A percentile compares a stretch with the other conserved stretches of the same genome.
These are phyloP conservation scores for Allenopithecus nigroviridis DNA, from an alignment of 2,797 vertebrate species.

Conservation along the genomic window DNA sequence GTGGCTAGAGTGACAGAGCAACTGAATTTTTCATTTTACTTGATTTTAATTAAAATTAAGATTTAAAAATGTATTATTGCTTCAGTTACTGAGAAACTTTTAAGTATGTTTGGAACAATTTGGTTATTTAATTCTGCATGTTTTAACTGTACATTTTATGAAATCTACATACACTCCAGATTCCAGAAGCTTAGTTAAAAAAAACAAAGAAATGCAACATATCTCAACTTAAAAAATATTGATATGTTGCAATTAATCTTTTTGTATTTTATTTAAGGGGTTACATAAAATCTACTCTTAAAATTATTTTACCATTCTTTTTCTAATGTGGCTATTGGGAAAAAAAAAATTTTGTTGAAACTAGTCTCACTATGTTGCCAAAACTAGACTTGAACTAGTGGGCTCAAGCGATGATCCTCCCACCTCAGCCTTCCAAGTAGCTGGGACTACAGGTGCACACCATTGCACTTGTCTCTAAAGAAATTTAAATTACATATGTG, in stretches of 20 bases:
- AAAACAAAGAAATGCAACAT: background rate
- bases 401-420: background rate
- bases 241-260: background rate
- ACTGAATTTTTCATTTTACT: conserved; percentile 9
- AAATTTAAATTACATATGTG: background rate
- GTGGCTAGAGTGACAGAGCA: background rate
- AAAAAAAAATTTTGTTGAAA: background rate
- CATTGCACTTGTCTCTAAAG: background rate
- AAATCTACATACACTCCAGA: background rate
- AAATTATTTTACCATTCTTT: background rate
- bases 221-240: conserved; percentile 11
- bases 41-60: conserved; percentile 19
- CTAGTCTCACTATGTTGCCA: background rate
- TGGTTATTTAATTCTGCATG: background rate
- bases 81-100: conserved; percentile 22
- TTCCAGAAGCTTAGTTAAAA: background rate
- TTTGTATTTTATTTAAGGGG: background rate
- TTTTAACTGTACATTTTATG: background rate
- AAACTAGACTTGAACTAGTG: background rate
- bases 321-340: background rate
- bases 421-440: background rate
- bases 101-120: background rate
- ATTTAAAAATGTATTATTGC: background rate
- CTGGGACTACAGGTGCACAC: background rate
- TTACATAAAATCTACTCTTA: conserved; percentile 30